phyloP scores from a whole-genome alignment of 2,797 vertebrate genomes.

The Emys orbicularis region DNA sequence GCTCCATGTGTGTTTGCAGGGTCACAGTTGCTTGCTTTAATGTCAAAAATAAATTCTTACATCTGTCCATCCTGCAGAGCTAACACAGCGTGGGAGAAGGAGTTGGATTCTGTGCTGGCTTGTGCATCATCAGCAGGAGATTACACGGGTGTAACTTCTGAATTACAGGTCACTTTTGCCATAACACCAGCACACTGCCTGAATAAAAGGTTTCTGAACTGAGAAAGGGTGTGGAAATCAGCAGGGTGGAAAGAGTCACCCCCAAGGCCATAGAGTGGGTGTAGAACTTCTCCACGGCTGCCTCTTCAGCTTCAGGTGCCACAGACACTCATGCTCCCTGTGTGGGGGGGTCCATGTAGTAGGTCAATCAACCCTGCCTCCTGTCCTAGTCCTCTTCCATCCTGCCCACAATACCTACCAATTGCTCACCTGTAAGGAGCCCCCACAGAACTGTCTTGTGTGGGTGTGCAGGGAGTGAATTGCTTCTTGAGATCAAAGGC shows the following conservation, averaged over 20 bases:
- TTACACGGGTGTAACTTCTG: neutral
- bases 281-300: neutral
- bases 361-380: neutral
- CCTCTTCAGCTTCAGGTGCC: neutral
- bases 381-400: neutral
- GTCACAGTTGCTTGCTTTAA: neutral
- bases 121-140: neutral
- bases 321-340: neutral
- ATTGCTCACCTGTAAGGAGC: neutral
- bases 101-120: neutral
- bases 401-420: neutral
- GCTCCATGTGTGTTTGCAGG: rapidly evolving
- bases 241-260: neutral
- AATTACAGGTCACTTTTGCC: neutral
- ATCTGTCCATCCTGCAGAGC: neutral
- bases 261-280: neutral
- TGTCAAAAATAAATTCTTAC: neutral
- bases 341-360: neutral
- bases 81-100: neutral
- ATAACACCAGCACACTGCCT: neutral
- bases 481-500: neutral
- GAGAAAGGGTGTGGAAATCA: neutral
- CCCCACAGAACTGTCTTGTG: neutral
- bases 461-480: neutral
- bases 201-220: neutral